Conservation (phyloP, 2,888 invertebrate genomes). For the Trichacis sp. region DNA sequence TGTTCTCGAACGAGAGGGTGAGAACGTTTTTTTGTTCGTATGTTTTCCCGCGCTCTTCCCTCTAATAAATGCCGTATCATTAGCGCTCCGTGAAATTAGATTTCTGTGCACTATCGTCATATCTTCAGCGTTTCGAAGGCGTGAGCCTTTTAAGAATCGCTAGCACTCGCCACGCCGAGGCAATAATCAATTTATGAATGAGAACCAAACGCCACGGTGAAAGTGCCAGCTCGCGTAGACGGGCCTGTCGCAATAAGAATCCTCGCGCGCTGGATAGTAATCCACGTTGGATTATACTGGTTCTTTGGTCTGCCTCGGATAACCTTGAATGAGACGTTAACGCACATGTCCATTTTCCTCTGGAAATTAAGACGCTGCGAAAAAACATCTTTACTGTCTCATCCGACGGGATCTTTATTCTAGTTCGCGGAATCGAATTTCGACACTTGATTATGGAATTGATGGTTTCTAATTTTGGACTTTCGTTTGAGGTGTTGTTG, state of each 20-base stretch:
- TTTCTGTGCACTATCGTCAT: conserved; percentile 30
- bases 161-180: conserved; percentile 10
- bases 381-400: not conserved
- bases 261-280: conserved; percentile 46
- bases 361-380: conserved; percentile 1
- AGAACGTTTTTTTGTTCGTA: not conserved
- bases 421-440: too few relatives aligned
- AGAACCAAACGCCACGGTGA: conserved; percentile 57
- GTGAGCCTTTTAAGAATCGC: conserved; percentile 15
- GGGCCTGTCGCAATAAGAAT: conserved; percentile 51
- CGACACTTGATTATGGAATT: too few relatives aligned
- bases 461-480: too few relatives aligned
- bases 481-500: too few relatives aligned
- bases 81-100: conserved; percentile 32
- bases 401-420: not conserved
- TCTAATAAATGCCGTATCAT: conserved; percentile 33
- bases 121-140: conserved; percentile 17
- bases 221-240: conserved; percentile 48
- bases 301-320: conserved; percentile 36
- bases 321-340: conserved; percentile 51
- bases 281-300: conserved; percentile 53
- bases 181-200: conserved; percentile 63
- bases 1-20: conserved; percentile 1
- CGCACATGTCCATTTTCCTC: conserved; percentile 27
- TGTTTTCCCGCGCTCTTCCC: conserved; percentile 6